Percentiles rank a stretch among this genome's conserved stretches.
These are phyloP conservation scores for Falcaria lacertinaria DNA, from an alignment of 2,888 invertebrate genomes.

Conservation along the genomic window DNA sequence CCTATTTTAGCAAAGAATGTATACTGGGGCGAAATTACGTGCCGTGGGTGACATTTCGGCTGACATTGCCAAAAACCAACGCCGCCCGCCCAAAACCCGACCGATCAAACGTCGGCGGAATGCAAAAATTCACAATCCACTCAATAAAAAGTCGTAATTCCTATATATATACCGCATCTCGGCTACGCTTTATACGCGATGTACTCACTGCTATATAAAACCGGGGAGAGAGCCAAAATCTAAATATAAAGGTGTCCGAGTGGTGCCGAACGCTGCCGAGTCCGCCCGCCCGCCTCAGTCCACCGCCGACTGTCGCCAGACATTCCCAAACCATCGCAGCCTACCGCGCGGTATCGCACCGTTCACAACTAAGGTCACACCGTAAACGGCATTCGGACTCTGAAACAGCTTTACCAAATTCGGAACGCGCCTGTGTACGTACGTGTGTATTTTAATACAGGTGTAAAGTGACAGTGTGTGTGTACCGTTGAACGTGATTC, in stretches of 20 bases:
- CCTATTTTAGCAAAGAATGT: constrained; percentile 24
- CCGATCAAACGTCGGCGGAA: constrained; percentile 40
- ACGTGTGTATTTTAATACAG: constrained; percentile 53
- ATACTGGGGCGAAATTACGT: constrained; percentile 18
- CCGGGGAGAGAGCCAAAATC: constrained; percentile 83
- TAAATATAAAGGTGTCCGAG: constrained; percentile 79
- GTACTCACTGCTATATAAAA: constrained; percentile 80
- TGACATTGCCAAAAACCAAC: constrained; percentile 39
- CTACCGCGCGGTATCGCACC: constrained; percentile 64
- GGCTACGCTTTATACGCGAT: constrained; percentile 76
- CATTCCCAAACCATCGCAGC: constrained; percentile 62
- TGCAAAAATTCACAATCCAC: constrained; percentile 73
- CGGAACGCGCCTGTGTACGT: constrained; percentile 49
- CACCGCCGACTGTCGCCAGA: constrained; percentile 71
- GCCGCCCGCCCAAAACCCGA: constrained; percentile 46
- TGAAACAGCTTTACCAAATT: constrained; percentile 38
- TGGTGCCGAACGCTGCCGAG: constrained; percentile 64
- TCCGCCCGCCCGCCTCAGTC: constrained; percentile 76
- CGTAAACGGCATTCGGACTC: constrained; percentile 45
- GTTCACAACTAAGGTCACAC: constrained; percentile 60
- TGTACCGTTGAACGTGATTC: constrained; percentile 51
- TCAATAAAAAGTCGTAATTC: constrained; percentile 76
- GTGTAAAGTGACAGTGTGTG: constrained; percentile 69
- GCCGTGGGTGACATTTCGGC: constrained; percentile 34
- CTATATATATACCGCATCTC: constrained; percentile 77